Conservation (phyloP, 2,888 invertebrate species). For the Crepidodera aurea region DNA sequence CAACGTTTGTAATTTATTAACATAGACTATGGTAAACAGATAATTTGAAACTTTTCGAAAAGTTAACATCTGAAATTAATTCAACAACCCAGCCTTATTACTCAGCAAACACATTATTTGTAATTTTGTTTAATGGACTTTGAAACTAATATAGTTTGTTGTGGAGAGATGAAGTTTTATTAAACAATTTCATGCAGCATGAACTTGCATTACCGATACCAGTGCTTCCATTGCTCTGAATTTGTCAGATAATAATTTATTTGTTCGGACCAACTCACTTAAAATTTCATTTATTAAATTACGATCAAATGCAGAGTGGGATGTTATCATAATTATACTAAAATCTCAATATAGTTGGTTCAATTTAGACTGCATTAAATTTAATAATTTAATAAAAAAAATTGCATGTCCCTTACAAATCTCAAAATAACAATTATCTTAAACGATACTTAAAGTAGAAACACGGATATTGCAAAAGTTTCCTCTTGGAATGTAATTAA, state of each 20-base stretch:
- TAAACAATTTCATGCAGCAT: slow-evolving; percentile 14
- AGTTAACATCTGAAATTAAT: neutral
- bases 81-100: neutral
- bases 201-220: slow-evolving; percentile 9
- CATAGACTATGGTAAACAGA: neutral
- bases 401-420: too few species aligned
- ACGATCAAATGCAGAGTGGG: slow-evolving; percentile 3
- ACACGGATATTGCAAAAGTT: too few species aligned
- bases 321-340: neutral
- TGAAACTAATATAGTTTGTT: slow-evolving; percentile 3
- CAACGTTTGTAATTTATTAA: neutral
- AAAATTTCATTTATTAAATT: slow-evolving; percentile 6
- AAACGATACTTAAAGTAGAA: too few species aligned
- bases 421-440: too few species aligned
- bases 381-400: too few species aligned
- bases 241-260: slow-evolving; percentile 26
- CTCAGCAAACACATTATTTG: slow-evolving; percentile 14
- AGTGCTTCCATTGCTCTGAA: slow-evolving; percentile 2
- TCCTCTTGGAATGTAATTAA: too few species aligned
- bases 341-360: too few species aligned
- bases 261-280: neutral
- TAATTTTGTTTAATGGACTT: slow-evolving; percentile 25
- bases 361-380: too few species aligned
- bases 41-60: neutral
- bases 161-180: slow-evolving; percentile 10